Evolutionary conservation across 2,797 vertebrate species (phyloP).

Genomic region (Periparus ater): DNA sequence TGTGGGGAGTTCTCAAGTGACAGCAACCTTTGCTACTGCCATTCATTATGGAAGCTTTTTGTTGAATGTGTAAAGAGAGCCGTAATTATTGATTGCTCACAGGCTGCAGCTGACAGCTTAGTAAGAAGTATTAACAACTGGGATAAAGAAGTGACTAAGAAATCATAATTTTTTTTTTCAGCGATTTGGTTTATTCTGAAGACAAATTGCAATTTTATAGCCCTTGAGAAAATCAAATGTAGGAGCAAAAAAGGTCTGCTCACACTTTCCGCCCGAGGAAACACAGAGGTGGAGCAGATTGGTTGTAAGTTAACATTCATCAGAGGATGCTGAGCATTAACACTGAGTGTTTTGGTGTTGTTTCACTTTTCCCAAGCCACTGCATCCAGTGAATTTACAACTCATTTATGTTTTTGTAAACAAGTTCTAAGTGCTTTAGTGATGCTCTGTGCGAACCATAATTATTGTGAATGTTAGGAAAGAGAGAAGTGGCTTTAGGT

Average conservation of each 20-base stretch:
- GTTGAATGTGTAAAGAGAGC: neutral
- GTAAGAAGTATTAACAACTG: slow-evolving; percentile 2
- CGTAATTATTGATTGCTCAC: slow-evolving; percentile 37
- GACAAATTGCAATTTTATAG: slow-evolving; percentile 7
- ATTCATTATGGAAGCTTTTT: neutral
- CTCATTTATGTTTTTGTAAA: neutral
- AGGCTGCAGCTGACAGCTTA: slow-evolving; percentile 13
- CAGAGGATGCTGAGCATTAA: neutral
- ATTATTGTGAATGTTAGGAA: neutral
- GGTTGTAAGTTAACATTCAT: neutral
- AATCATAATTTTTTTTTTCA: neutral
- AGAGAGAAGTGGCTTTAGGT: neutral
- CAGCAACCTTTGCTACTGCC: slow-evolving; percentile 15
- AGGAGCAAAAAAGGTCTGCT: slow-evolving; percentile 4
- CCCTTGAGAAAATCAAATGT: neutral
- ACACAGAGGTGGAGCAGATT: neutral
- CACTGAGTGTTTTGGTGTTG: neutral
- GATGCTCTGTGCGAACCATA: neutral
- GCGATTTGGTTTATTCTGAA: neutral
- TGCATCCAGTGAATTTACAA: neutral
- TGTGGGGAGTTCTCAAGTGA: neutral
- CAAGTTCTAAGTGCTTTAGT: neutral
- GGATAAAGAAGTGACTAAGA: neutral
- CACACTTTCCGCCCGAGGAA: neutral
- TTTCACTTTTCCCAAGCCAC: neutral